Conservation (phyloP, 2,888 invertebrate species). For the Hypercompe scribonia region DNA sequence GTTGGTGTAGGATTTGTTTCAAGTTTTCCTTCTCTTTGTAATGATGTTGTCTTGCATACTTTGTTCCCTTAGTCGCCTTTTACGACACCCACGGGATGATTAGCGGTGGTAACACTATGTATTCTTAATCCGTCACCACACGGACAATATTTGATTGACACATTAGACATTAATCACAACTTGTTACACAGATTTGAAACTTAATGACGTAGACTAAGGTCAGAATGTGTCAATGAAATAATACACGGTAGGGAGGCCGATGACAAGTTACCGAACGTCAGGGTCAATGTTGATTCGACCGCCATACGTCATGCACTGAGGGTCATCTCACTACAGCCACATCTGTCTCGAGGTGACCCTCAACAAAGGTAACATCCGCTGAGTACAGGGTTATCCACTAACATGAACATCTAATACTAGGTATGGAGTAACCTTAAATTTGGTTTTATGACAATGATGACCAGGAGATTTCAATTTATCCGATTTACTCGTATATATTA, state of each 20-base stretch:
- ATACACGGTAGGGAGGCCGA: background rate
- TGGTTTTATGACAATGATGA: background rate
- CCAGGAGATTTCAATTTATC: too few species aligned
- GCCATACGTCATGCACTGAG: background rate
- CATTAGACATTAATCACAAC: background rate
- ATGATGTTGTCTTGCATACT: too few species aligned
- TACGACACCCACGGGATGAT: too few species aligned
- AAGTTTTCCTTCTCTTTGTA: too few species aligned
- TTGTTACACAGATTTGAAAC: background rate
- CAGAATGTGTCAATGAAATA: background rate
- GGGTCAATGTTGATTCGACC: constrained; percentile 3
- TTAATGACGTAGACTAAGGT: background rate
- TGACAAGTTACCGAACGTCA: background rate
- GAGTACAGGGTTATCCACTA: background rate
- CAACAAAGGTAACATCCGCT: background rate
- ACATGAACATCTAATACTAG: background rate
- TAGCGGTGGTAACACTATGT: too few species aligned
- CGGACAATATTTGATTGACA: background rate
- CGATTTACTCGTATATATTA: too few species aligned
- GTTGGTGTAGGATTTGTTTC: too few species aligned
- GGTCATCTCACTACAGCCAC: background rate
- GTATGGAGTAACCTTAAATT: background rate
- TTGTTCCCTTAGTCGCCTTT: too few species aligned
- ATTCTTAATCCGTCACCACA: too few species aligned
- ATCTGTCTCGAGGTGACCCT: background rate